Base-by-base conservation (phyloP, 1,140 invertebrate genomes). In the Bombus difficillimus region DNA sequence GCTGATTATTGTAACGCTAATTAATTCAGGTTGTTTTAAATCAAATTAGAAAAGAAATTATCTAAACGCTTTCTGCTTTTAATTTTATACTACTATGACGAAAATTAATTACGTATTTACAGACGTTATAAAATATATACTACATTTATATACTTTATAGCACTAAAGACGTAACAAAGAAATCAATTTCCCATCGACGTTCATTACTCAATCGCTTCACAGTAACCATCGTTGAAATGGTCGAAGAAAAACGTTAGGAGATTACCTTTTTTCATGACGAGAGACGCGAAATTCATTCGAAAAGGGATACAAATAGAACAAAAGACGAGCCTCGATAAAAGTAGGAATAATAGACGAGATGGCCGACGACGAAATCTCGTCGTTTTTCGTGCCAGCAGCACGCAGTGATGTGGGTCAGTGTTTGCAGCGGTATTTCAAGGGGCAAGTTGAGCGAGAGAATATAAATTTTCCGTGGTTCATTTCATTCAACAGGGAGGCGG, bases 381-480 rank as follows among this genome's bases (percentile, higher is more conserved):
- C n/a, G 71, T 75, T 75, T 82, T 62, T 75, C 81, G n/a, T n/a
- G 37, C 25, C 71, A 28, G 32, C 39, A 39, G 15, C 28, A 15
- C 37, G 15, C 71, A 75, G 71, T 64, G 81, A 82, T 75, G 75
- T 59, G 47, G 57, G 41, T 64, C 72, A 74, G 41, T 47, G 39
- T 75, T 74, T 47, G 57, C 53, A 28, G n/a, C 53, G n/a, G 62
- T 82, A 82, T 82, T 74, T 74, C 57, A 28, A 57, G 37, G 53
- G 57, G 47, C 77, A 69, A 80, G 66, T 32, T 68, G 43, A 57
- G 12, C 62, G 34, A 57, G 76, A 80, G 66, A 71, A 80, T 84
- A 84, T 79, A 59, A 84, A 84, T 84, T 84, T 79, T 71, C 43
- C 39, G 41, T 28, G 18, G 59, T 25, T 83, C 53, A 59, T 69